Evolutionary conservation across 2,797 vertebrate genomes (phyloP).

Genomic region (Argyrosomus regius): DNA sequence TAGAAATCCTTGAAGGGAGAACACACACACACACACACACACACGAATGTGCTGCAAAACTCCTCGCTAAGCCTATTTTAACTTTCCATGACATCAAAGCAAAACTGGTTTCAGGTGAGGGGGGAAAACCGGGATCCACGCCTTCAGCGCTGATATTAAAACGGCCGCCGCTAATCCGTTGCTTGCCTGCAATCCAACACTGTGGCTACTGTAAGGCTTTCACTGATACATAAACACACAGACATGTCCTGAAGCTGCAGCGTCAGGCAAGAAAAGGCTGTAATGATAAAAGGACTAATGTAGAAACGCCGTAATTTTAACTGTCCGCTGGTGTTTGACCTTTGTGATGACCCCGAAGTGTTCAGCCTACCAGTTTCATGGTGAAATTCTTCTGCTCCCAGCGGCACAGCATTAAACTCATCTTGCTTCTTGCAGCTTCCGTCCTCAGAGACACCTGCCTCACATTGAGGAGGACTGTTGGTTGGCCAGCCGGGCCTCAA

Average conservation of each 20-base stretch:
- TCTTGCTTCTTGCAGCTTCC: conserved; percentile 74
- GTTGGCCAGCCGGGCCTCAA: conserved; percentile 31
- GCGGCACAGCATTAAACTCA: conserved; percentile 92
- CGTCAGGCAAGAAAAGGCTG: conserved; percentile 1
- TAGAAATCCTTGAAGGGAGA: conserved; percentile 23
- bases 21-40: conserved; percentile 10
- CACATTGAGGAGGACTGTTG: conserved; percentile 43
- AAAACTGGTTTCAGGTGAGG: conserved; percentile 52
- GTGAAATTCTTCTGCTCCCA: conserved; percentile 93
- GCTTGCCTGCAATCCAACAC: conserved; percentile 44
- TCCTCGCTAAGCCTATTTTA: conserved; percentile 49
- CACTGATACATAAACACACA: conserved; percentile 36
- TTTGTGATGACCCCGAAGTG: conserved; percentile 36
- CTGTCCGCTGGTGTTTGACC: conserved; percentile 33
- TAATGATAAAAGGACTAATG: not conserved
- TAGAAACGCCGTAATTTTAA: not conserved
- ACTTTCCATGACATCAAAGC: conserved; percentile 60
- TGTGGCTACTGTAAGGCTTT: conserved; percentile 21
- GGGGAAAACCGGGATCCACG: conserved; percentile 28
- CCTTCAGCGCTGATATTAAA: conserved; percentile 53
- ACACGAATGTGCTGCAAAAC: conserved; percentile 5
- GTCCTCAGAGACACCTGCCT: conserved; percentile 81
- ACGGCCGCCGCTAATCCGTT: conserved; percentile 29
- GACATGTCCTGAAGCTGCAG: conserved; percentile 34
- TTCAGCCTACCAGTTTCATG: conserved; percentile 94